Percentiles rank a stretch among this genome's conserved stretches.
These are phyloP conservation scores for Pionites leucogaster DNA, from an alignment of 2,113 vertebrate genomes.

Conservation along the genomic window DNA sequence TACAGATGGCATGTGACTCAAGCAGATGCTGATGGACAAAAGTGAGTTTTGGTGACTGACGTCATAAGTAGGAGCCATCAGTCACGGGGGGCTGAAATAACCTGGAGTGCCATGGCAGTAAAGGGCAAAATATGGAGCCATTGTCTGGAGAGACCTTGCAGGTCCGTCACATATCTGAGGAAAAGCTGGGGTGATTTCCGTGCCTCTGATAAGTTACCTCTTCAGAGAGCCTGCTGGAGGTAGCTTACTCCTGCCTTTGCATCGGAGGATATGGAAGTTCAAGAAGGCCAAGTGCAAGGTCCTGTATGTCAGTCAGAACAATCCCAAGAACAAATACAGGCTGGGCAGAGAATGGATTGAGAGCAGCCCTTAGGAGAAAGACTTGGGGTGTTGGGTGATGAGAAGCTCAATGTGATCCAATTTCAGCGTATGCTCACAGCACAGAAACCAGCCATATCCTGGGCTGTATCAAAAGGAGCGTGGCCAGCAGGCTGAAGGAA, in stretches of 20 bases:
- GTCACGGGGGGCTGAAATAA: not conserved
- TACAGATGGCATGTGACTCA: not conserved
- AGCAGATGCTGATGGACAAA: not conserved
- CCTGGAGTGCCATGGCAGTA: accelerated
- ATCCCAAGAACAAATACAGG: not conserved
- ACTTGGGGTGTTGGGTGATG: not conserved
- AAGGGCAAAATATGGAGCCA: not conserved
- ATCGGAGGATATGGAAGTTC: not conserved
- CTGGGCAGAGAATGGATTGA: not conserved
- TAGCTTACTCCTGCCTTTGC: not conserved
- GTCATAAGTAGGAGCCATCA: not conserved
- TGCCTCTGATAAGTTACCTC: not conserved
- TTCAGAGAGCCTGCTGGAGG: not conserved
- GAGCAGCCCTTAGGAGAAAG: not conserved
- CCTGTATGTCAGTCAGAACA: not conserved
- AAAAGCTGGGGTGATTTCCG: not conserved
- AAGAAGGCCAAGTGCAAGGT: not conserved
- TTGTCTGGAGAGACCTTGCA: not conserved
- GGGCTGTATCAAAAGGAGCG: not conserved
- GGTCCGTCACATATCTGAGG: not conserved
- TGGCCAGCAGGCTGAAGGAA: not conserved
- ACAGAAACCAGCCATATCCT: not conserved
- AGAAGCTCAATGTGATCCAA: not conserved
- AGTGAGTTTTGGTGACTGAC: not conserved
- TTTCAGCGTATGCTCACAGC: not conserved